phyloP scores from a whole-genome alignment of 2,888 invertebrate species.

The Euproctis similis region DNA sequence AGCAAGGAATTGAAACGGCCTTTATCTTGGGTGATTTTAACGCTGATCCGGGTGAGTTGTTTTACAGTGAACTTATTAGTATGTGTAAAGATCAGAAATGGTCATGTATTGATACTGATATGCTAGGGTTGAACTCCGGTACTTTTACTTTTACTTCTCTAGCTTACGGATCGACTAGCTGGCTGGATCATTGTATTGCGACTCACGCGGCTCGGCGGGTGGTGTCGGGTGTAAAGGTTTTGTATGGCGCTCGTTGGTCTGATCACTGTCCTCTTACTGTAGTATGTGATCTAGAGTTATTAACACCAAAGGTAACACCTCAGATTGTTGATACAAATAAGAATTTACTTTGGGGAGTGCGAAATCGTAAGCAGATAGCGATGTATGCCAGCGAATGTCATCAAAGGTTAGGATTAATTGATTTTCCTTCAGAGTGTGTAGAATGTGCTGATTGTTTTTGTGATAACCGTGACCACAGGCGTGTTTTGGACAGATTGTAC shows the following conservation, averaged over 20 bases:
- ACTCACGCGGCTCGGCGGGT: background rate
- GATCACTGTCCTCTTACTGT: slow-evolving; percentile 4
- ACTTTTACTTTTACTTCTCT: slow-evolving; percentile 1
- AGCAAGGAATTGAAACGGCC: background rate
- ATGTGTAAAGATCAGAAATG: slow-evolving; percentile 3
- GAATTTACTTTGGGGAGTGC: slow-evolving; percentile 2
- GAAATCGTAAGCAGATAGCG: slow-evolving; percentile 1
- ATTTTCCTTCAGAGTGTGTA: slow-evolving; percentile 2
- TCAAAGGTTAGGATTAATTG: background rate
- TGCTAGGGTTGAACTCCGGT: slow-evolving; percentile 1
- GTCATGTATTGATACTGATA: slow-evolving; percentile 4
- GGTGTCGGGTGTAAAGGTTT: background rate
- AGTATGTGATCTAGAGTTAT: slow-evolving; percentile 5
- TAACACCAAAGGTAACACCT: background rate
- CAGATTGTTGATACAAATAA: background rate
- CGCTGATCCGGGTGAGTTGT: slow-evolving; percentile 1
- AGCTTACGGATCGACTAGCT: background rate
- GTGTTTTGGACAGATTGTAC: slow-evolving; percentile 12
- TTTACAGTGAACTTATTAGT: slow-evolving; percentile 2
- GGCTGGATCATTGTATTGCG: slow-evolving; percentile 6
- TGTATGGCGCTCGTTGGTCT: background rate
- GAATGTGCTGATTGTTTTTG: slow-evolving; percentile 6
- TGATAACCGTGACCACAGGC: slow-evolving; percentile 6
- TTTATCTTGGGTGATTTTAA: slow-evolving; percentile 1
- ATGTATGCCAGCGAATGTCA: slow-evolving; percentile 1